phyloP scores from a whole-genome alignment of 2,797 vertebrate genomes.

The Masticophis lateralis region DNA sequence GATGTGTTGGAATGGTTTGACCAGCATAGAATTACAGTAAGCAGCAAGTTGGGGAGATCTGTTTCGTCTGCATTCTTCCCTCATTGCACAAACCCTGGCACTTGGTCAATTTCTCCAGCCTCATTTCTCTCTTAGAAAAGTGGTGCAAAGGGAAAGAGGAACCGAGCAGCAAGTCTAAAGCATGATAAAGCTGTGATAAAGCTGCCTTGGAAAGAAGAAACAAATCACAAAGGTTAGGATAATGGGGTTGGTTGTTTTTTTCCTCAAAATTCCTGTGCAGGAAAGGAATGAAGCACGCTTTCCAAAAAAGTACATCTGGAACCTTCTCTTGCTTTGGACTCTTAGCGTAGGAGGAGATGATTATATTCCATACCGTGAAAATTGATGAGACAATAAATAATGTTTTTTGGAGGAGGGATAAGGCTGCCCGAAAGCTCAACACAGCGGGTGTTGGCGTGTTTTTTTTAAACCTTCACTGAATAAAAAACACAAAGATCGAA shows the following conservation, averaged over 20 bases:
- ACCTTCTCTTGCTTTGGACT: background rate
- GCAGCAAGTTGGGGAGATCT: constrained; percentile 28
- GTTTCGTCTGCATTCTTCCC: constrained; percentile 33
- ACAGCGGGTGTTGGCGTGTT: constrained; percentile 40
- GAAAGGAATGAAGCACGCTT: background rate
- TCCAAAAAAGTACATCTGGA: background rate
- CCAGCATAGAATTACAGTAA: constrained; percentile 17
- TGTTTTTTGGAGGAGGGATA: background rate
- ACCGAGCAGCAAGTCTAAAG: background rate
- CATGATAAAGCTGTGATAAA: constrained; percentile 25
- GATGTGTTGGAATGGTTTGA: constrained; percentile 1
- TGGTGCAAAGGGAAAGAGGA: background rate
- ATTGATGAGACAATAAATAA: constrained; percentile 17
- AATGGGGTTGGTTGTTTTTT: constrained; percentile 15
- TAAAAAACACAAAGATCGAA: constrained; percentile 38
- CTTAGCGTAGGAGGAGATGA: background rate
- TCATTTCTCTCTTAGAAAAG: constrained; percentile 29
- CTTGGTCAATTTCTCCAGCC: constrained; percentile 13
- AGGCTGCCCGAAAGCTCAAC: constrained; percentile 27
- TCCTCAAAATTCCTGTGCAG: background rate
- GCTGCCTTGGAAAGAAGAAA: constrained; percentile 9
- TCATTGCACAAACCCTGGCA: constrained; percentile 17
- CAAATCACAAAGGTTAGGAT: background rate
- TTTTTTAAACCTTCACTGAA: constrained; percentile 1
- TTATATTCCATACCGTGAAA: background rate